Evolutionary conservation across 2,797 vertebrate species (phyloP), one percentile per base, ranked within the genome.

Genomic region (Sphenopsis melanotis): DNA sequence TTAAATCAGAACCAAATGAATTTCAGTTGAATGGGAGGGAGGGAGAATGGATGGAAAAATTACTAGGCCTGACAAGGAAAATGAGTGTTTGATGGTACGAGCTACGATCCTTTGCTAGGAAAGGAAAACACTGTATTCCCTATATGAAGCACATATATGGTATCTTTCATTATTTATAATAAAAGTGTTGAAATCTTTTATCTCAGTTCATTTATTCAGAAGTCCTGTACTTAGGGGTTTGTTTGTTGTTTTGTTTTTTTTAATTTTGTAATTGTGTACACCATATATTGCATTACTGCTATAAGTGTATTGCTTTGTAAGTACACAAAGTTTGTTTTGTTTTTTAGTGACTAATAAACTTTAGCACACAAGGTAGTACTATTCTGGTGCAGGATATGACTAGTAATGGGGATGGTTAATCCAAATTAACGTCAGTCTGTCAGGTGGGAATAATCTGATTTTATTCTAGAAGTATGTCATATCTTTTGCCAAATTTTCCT

Each of bases 101-200:
- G 59, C 88, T 89, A 80, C 0, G 0, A 84, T 96, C 97, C 91
- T 97, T 97, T 91, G 96, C 94, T 96, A 98, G 96, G 96, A 97
- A 97, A 98, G 97, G 96, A 98, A 97, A 97, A 98, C 97, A 98
- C 98, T 98, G 98, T 98, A 97, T 98, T 98, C 97, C 97, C 97
- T 97, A 96, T 91, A 97, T 97, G 97, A 98, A 98, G 97, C 97
- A 97, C 97, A 94, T 97, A 90, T 93, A 95, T 85, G 94, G 87
- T 96, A 97, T 96, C 97, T 96, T 97, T 87, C 96, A 96, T 97
- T 98, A 98, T 98, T 98, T 98, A 98, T 98, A 98, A 98, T 97
- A 96, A 97, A 97, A 97, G 95, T 95, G 94, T 97, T 97, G 96
- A 97, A 96, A 95, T 97, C 94, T 96, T 96, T 95, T 97, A 90